Evolutionary conservation across 1,140 invertebrate species (phyloP), one percentile per base, ranked within the genome.

Genomic region (Zaprionus ornatus): DNA sequence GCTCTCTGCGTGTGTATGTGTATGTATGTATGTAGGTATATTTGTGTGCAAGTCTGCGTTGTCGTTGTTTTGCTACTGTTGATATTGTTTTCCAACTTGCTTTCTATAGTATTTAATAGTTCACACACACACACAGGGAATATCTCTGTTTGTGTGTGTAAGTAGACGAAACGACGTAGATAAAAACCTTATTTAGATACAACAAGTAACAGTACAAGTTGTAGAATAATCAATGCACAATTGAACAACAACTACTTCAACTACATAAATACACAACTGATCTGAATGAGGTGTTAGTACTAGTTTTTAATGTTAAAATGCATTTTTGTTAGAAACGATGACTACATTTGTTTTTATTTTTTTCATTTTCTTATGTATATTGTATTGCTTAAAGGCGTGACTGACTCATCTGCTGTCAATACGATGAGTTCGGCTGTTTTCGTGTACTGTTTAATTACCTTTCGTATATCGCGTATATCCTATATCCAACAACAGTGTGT

Each of bases 31-130:
- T 25, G 27, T 57, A 45, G n/a, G n/a, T n/a, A n/a, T n/a, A n/a
- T n/a, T n/a, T 40, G 61, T 55, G 76, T 45, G 70, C n/a, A 35
- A 42, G 77, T 65, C 59, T 35, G 69, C 40, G 40, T 32, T 35
- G 54, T 19, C 56, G 17, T 21, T 63, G 57, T 32, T 35, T 29
- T 42, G 42, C 68, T 67, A 79, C 66, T 52, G 52, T 48, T 69
- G 59, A n/a, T 65, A 42, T 55, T 55, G 23, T 27, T 62, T 57
- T 74, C 25, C 79, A 74, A 78, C 65, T 64, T 67, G 75, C 71
- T 68, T 74, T 74, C 66, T 63, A 42, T 69, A 74, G 66, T 72
- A 77, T 68, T 52, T 69, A 69, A 60, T 68, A 60, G 17, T 42
- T 35, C 42, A 45, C 37, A 45, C n/a, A 42, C 50, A 37, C 71